These are phyloP conservation scores for Zaprionus lachaisei DNA, from an alignment of 1,140 invertebrate genomes.

Conservation along the genomic window DNA sequence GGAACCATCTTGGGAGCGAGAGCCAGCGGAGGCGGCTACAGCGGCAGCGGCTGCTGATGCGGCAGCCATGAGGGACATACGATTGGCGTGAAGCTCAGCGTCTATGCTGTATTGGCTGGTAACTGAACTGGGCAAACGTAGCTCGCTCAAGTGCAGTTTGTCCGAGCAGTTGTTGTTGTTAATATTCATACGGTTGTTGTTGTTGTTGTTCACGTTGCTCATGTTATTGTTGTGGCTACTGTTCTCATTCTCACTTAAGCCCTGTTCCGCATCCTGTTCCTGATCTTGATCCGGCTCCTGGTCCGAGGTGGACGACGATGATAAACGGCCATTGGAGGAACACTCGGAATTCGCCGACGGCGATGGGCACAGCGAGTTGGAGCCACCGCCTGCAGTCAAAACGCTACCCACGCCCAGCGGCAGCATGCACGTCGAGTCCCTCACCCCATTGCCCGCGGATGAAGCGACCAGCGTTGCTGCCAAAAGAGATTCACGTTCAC, in stretches of 20 bases:
- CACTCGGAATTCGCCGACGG: constrained; percentile 93
- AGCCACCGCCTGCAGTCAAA: constrained; percentile 52
- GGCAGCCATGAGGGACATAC: constrained; percentile 90
- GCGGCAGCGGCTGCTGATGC: constrained; percentile 89
- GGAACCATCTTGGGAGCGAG: constrained; percentile 86
- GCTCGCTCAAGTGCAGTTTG: constrained; percentile 59
- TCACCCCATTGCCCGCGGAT: constrained; percentile 84
- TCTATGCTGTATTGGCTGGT: constrained; percentile 89
- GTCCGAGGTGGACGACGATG: constrained; percentile 92
- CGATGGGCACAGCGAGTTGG: constrained; percentile 89
- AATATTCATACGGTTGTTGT: constrained; percentile 40
- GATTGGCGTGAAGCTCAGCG: constrained; percentile 88
- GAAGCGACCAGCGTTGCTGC: constrained; percentile 89
- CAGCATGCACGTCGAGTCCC: constrained; percentile 83
- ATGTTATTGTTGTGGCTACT: constrained; percentile 66
- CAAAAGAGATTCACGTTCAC: constrained; percentile 91
- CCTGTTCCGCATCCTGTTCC: constrained; percentile 85
- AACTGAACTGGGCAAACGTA: constrained; percentile 84
- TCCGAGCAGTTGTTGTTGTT: constrained; percentile 56
- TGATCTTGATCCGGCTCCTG: constrained; percentile 86
- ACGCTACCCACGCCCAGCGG: constrained; percentile 58
- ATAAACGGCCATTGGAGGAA: constrained; percentile 90
- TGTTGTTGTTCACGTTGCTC: constrained; percentile 47
- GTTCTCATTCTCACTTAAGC: constrained; percentile 86
- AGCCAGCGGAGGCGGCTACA: constrained; percentile 86